Conservation (phyloP, 2,797 vertebrate genomes). For the Centroberyx gerrardi region DNA sequence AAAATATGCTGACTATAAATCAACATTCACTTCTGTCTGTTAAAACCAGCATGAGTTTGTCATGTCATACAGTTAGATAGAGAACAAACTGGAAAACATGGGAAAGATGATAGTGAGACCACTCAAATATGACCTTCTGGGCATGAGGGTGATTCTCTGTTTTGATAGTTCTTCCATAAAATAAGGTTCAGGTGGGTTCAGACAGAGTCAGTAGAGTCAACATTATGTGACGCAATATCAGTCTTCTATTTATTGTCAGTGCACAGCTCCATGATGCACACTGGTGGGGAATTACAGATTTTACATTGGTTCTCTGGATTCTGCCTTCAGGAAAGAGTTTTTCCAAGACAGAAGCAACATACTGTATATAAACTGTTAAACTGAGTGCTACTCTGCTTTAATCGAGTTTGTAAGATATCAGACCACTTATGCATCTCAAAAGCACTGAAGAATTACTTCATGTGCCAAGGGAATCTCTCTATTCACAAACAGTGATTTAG, state of each 20-base stretch:
- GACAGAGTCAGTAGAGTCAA: neutral
- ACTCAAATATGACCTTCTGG: no score
- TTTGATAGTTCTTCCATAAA: neutral
- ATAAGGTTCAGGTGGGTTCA: conserved; percentile 18
- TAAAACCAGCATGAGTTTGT: neutral
- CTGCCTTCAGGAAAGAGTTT: conserved; percentile 18
- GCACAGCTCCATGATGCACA: neutral
- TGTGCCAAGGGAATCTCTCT: conserved; percentile 32
- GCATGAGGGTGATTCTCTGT: neutral
- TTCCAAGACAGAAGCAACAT: neutral
- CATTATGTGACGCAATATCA: neutral
- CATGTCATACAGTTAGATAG: neutral
- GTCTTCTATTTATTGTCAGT: neutral
- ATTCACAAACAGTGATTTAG: conserved; percentile 20
- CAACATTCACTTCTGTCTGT: neutral
- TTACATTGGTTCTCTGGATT: neutral
- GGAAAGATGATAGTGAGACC: neutral
- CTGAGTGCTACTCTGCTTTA: conserved; percentile 26
- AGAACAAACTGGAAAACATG: neutral
- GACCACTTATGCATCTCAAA: conserved; percentile 35
- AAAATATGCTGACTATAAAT: neutral
- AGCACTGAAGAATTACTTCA: conserved; percentile 28
- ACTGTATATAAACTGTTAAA: neutral
- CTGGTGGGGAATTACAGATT: conserved; percentile 23
- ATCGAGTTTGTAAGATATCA: conserved; percentile 25